A percentile compares a stretch with the other conserved stretches of the same genome.
phyloP scores from a whole-genome alignment of 2,888 invertebrate species.

The Rhimphoctona megacephalus region DNA sequence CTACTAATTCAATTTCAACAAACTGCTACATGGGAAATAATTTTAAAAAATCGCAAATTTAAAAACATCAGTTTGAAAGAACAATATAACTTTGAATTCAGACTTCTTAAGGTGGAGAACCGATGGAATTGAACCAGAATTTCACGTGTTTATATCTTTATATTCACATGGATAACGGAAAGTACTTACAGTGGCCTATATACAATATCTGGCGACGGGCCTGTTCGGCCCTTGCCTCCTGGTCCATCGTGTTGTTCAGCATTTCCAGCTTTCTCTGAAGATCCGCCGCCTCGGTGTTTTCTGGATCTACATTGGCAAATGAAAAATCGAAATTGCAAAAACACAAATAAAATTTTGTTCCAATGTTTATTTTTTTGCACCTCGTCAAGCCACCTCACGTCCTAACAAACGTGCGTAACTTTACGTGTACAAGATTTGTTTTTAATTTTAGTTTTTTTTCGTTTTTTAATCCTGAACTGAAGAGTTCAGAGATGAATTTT shows the following conservation, averaged over 20 bases:
- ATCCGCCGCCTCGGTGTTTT: conserved; percentile 94
- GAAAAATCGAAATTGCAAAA: conserved; percentile 34
- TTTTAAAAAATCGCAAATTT: conserved; percentile 8
- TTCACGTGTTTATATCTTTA: not conserved
- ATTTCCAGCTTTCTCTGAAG: conserved; percentile 95
- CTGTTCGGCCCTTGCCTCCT: conserved; percentile 92
- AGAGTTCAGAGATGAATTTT: conserved; percentile 35
- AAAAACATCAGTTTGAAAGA: not conserved
- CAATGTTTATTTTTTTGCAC: conserved; percentile 18
- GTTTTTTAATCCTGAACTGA: conserved; percentile 40
- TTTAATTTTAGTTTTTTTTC: conserved; percentile 16
- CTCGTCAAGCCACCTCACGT: conserved; percentile 56
- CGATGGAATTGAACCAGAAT: not conserved
- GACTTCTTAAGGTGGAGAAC: not conserved
- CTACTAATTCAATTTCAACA: too few species aligned
- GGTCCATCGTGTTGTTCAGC: conserved; percentile 95
- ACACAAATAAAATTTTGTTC: not conserved
- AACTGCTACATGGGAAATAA: conserved; percentile 3
- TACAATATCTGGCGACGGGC: conserved; percentile 92
- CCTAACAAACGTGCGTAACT: conserved; percentile 68
- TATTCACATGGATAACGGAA: conserved; percentile 14
- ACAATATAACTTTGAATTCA: not conserved
- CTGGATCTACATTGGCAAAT: conserved; percentile 89
- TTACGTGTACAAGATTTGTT: conserved; percentile 35
- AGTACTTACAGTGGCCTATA: conserved; percentile 92